phyloP scores from a whole-genome alignment of 2,888 invertebrate genomes.

The Apodemia hepburni region DNA sequence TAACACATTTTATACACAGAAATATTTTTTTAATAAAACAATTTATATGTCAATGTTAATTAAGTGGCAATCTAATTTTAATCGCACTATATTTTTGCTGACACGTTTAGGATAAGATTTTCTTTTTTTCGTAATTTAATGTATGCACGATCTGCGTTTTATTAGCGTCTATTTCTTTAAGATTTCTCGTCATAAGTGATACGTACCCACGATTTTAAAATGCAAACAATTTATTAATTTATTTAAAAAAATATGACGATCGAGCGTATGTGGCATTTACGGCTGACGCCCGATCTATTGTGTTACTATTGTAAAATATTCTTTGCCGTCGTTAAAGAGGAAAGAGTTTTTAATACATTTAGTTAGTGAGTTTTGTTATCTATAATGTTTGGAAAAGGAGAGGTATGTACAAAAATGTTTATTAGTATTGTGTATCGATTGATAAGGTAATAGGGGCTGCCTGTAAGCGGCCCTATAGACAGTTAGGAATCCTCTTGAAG shows the following conservation, averaged over 20 bases:
- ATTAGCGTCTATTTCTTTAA: slow-evolving; percentile 58
- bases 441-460: slow-evolving; percentile 58
- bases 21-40: slow-evolving; percentile 76
- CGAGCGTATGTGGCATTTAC: slow-evolving; percentile 46
- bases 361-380: slow-evolving; percentile 49
- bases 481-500: slow-evolving; percentile 57
- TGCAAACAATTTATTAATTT: slow-evolving; percentile 57
- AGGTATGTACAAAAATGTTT: slow-evolving; percentile 70
- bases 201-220: slow-evolving; percentile 43
- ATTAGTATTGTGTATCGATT: slow-evolving; percentile 73
- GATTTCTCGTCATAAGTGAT: slow-evolving; percentile 46
- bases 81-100: slow-evolving; percentile 78
- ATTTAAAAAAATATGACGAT: slow-evolving; percentile 36
- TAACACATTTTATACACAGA: slow-evolving; percentile 77
- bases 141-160: slow-evolving; percentile 78
- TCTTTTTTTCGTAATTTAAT: slow-evolving; percentile 68
- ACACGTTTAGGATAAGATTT: slow-evolving; percentile 72
- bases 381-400: slow-evolving; percentile 54
- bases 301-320: slow-evolving; percentile 71
- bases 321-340: slow-evolving; percentile 77
- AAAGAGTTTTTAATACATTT: slow-evolving; percentile 68
- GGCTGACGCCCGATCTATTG: slow-evolving; percentile 66
- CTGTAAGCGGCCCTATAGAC: slow-evolving; percentile 40
- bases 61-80: slow-evolving; percentile 76
- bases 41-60: slow-evolving; percentile 74